A percentile compares a stretch with the other conserved stretches of the same genome.
Conservation (phyloP, 2,797 vertebrate species). For the Gobionotothen gibberifrons region DNA sequence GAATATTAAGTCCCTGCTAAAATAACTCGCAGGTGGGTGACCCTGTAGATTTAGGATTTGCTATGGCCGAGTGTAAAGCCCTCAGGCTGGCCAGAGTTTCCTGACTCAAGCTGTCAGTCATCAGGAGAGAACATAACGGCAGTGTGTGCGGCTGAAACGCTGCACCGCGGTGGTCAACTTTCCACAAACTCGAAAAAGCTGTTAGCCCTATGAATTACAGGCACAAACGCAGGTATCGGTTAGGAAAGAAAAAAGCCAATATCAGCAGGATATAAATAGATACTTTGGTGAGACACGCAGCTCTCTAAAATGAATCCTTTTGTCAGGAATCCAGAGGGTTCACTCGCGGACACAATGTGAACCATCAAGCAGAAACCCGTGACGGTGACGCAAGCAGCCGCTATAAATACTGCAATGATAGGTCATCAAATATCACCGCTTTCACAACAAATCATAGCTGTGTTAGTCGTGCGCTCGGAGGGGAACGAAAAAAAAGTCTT, state of each 20-base stretch:
- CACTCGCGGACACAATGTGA: slow-evolving; percentile 53
- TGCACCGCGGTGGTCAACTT: slow-evolving; percentile 49
- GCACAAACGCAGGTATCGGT: slow-evolving; percentile 47
- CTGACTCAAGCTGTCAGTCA: slow-evolving; percentile 70
- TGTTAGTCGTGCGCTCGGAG: slow-evolving; percentile 52
- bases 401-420: slow-evolving; percentile 79
- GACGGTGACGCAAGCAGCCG: slow-evolving; percentile 72
- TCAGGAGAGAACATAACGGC: slow-evolving; percentile 67
- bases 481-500: slow-evolving; percentile 32
- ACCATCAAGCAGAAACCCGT: slow-evolving; percentile 46
- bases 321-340: slow-evolving; percentile 43
- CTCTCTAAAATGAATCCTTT: slow-evolving; percentile 46
- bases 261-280: slow-evolving; percentile 42
- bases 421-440: slow-evolving; percentile 79
- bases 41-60: slow-evolving; percentile 63
- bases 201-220: slow-evolving; percentile 44
- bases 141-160: slow-evolving; percentile 61
- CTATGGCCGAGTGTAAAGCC: slow-evolving; percentile 53
- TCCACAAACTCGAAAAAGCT: slow-evolving; percentile 68
- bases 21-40: slow-evolving; percentile 73
- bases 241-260: slow-evolving; percentile 15
- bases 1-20: slow-evolving; percentile 64
- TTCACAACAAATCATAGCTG: slow-evolving; percentile 79
- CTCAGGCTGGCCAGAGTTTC: slow-evolving; percentile 58
- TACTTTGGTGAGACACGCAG: slow-evolving; percentile 12